Base-by-base conservation (phyloP, 2,113 vertebrate species). In the Papio anubis region DNA sequence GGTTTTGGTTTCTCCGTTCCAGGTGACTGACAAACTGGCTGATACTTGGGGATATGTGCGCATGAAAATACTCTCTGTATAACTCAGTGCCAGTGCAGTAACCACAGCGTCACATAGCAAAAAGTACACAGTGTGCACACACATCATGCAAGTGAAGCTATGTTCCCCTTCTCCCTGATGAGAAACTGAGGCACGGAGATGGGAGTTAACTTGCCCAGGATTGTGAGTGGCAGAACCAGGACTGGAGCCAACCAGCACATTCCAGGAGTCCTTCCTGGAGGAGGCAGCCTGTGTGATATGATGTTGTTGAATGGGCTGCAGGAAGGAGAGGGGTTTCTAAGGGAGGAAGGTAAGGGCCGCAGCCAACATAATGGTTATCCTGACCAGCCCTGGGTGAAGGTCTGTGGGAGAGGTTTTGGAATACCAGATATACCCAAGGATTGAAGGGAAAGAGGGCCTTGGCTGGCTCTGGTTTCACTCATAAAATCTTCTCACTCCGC, bases 1-100 rank as follows among this genome's bases (percentile, higher is more conserved):
- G 7, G 61, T 97, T 95, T 95, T 5, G 0, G 59, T 92, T 96
- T 94, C 93, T 94, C 75, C 40, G 66, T 86, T 93, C 48, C 43
- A 38, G 72, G 68, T 84, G 93, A 78, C 50, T 45, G 79, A 78
- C 4, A 8, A 6, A 6, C 90, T 80, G 35, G 73, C 35, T 72
- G 73, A 52, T 25, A 40, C 64, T 0, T 4, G 23, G 59, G 11
- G 40, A 25, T n/a, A 16, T 50, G 61, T 93, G 68, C 80, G 23
- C 18, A 0, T 48, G 55, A 30, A 78, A 80, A 50, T 50, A 4
- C 20, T 75, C 5, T 59, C 23, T 64, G 11, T 14, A 7, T 6
- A 55, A 38, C 73, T 35, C 40, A 10, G 66, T 68, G 73, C n/a
- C 27, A 23, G 21, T 32, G 55, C 30, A 27, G 72, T 86, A 72